These are phyloP conservation scores for Stenolophus ochropezus DNA, from an alignment of 2,888 invertebrate genomes.

Conservation along the genomic window DNA sequence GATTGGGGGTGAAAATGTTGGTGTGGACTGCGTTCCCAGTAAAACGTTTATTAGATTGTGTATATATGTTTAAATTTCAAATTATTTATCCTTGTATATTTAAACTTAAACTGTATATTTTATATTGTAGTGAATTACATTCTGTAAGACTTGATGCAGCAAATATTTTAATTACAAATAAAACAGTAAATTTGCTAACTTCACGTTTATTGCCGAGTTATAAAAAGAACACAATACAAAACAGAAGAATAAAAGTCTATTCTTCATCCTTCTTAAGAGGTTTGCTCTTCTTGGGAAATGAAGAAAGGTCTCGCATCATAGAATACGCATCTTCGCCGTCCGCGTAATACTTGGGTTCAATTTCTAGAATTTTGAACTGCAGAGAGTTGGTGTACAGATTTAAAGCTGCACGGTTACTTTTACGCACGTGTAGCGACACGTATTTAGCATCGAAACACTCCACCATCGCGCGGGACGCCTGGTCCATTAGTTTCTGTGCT, in stretches of 20 bases:
- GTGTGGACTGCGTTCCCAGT: no score
- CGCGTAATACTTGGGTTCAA: constrained; percentile 99
- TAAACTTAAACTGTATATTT: constrained; percentile 60
- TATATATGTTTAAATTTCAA: constrained; percentile 57
- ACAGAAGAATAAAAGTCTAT: constrained; percentile 50
- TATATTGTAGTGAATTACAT: constrained; percentile 56
- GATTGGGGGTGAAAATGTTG: no score
- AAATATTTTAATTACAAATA: not conserved
- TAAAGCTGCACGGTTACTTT: constrained; percentile 97
- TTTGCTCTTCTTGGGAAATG: constrained; percentile 74
- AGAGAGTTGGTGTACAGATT: constrained; percentile 96
- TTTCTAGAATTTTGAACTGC: constrained; percentile 88
- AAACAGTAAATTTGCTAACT: not conserved
- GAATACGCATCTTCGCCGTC: constrained; percentile 99
- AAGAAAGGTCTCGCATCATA: constrained; percentile 93
- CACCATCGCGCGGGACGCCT: constrained; percentile 98
- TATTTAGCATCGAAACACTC: constrained; percentile 99
- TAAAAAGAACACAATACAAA: constrained; percentile 30
- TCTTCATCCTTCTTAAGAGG: constrained; percentile 64
- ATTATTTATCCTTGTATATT: constrained; percentile 60
- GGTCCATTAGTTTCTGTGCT: constrained; percentile 99
- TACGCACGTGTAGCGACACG: constrained; percentile 97
- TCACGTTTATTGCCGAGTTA: constrained; percentile 27
- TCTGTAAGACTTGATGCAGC: not conserved
- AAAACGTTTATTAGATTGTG: constrained; percentile 57